Base-by-base conservation (phyloP, 2,113 vertebrate species). In the Arvicanthis niloticus region DNA sequence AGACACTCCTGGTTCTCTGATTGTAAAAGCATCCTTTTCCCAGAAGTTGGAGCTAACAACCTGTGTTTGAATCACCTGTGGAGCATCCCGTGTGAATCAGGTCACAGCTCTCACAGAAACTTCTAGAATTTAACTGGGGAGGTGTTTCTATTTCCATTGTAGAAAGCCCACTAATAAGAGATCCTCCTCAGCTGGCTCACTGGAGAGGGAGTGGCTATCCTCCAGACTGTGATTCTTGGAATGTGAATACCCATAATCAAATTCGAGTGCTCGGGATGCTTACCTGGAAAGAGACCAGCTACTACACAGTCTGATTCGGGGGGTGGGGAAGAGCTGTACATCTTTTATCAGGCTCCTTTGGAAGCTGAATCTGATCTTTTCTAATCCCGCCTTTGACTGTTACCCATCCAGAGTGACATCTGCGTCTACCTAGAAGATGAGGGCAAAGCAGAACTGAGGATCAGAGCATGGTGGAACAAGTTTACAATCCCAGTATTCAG, bases 1-100 rank as follows among this genome's bases (percentile, higher is more conserved):
- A 40, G 17, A 15, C 1, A 7, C 15, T 62, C 67, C 48, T 21
- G 31, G 7, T 22, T 0, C 0, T 51, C 0, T 31, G 90, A 82
- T 77, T 37, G 17, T 45, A 29, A 95, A 91, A 88, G 12, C 51
- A 80, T 21, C 40, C 24, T 93, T 89, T 85, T 78, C 73, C 26
- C 15, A 26, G 19, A 53, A 11, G 7, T 3, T 3, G 12, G 24
- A 21, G 17, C 3, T 72, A n/a, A 70, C 86, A 65, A 53, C 12
- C 53, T 73, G 76, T 22, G 1, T 37, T 88, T 65, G 78, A 68
- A 82, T 62, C 5, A 89, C 84, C 40, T 86, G 3, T 68, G n/a
- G 17, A 10, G 3, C 37, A 58, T 42, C 56, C 62, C 3, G 0
- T 68, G 7, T 4, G 56, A 37, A 48, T 37, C n/a, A 60, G 31